phyloP scores from a whole-genome alignment of 2,113 vertebrate species.

The Syngnathus typhle region DNA sequence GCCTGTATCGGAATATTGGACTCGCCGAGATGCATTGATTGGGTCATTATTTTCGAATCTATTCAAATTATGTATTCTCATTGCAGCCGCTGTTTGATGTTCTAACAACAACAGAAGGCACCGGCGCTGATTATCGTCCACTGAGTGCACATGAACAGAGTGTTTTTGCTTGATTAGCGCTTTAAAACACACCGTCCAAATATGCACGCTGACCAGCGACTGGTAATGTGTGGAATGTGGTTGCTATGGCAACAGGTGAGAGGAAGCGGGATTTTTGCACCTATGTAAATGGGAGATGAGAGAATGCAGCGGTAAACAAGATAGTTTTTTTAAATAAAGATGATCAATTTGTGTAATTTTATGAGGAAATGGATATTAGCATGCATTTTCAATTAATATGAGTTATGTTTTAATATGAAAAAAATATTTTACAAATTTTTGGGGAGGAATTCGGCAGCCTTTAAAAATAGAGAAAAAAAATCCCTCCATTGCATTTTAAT shows the following conservation, averaged over 20 bases:
- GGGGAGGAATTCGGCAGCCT: too few species aligned
- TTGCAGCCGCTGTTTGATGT: constrained; percentile 13
- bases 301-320: too few species aligned
- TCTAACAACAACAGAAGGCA: constrained; percentile 6
- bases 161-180: constrained; percentile 9
- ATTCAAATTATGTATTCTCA: constrained; percentile 10
- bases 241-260: constrained; percentile 66
- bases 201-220: constrained; percentile 26
- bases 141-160: not conserved
- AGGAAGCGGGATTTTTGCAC: constrained; percentile 38
- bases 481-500: too few species aligned
- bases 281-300: constrained; percentile 39
- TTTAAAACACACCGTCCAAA: constrained; percentile 21
- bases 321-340: too few species aligned
- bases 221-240: constrained; percentile 49
- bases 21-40: not conserved
- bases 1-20: not conserved
- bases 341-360: too few species aligned
- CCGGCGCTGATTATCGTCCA: constrained; percentile 13
- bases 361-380: too few species aligned
- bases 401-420: too few species aligned
- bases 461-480: too few species aligned
- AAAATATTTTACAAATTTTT: too few species aligned
- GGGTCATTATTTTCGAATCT: not conserved
- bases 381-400: too few species aligned